Evolutionary conservation across 37 sponge, comb jelly and placozoan genomes (phyloP).

Genomic region (Aplysina aerophoba): DNA sequence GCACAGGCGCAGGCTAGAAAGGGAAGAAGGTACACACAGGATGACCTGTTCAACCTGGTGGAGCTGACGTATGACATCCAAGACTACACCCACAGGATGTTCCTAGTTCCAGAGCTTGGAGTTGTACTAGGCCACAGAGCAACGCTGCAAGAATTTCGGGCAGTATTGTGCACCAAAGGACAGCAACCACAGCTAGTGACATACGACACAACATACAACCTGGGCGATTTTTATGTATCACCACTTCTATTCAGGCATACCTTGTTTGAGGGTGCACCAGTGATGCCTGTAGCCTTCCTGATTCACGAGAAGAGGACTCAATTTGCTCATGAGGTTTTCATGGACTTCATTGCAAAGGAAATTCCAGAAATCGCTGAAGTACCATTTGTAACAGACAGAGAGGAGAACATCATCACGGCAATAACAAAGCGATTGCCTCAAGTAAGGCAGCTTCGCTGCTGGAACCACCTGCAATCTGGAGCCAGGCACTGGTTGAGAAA

Average conservation of each 20-base stretch:
- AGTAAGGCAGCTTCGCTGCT: conserved; percentile 21
- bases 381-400: conserved; percentile 14
- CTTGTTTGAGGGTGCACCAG: conserved; percentile 26
- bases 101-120: conserved; percentile 13
- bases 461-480: conserved; percentile 20
- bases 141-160: conserved; percentile 16
- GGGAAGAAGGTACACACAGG: not conserved
- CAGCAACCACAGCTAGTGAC: not conserved
- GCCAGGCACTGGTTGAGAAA: conserved; percentile 21
- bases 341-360: conserved; percentile 17
- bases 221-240: conserved; percentile 20
- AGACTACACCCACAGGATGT: conserved; percentile 20
- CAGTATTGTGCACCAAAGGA: conserved; percentile 5
- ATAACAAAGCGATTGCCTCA: conserved; percentile 12
- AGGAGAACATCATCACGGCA: not conserved
- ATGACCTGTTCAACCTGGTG: conserved; percentile 21
- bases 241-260: conserved; percentile 26
- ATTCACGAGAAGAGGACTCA: conserved; percentile 4
- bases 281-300: conserved; percentile 22
- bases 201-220: conserved; percentile 16
- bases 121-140: conserved; percentile 19
- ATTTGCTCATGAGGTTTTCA: conserved; percentile 25
- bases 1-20: conserved; percentile 4
- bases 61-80: not conserved
- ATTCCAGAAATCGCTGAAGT: conserved; percentile 1